These are phyloP conservation scores for Eospalax fontanierii DNA, from an alignment of 2,797 vertebrate species.

Conservation along the genomic window DNA sequence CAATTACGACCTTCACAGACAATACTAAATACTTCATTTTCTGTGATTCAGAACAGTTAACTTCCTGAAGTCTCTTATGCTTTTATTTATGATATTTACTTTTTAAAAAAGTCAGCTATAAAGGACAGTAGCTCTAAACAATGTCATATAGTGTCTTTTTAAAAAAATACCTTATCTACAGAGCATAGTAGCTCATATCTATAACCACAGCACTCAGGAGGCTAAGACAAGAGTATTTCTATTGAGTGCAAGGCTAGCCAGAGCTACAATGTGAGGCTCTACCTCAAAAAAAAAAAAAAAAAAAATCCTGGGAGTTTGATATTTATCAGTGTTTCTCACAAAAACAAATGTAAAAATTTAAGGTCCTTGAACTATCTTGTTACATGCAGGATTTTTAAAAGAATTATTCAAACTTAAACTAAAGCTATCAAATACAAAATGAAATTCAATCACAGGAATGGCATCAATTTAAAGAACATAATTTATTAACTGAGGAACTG, in stretches of 20 bases:
- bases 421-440: conserved; percentile 69
- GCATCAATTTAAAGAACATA: conserved; percentile 43
- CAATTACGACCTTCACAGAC: neutral
- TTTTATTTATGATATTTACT: conserved; percentile 15
- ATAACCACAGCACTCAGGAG: neutral
- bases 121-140: neutral
- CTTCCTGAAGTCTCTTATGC: conserved; percentile 31
- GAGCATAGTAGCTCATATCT: no score
- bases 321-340: conserved; percentile 60
- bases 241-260: neutral
- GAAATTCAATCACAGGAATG: conserved; percentile 33
- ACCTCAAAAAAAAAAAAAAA: neutral
- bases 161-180: neutral
- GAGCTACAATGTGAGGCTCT: neutral
- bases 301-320: conserved; percentile 25
- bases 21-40: conserved; percentile 2
- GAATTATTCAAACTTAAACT: conserved; percentile 60
- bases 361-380: neutral
- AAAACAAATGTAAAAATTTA: conserved; percentile 67
- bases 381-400: conserved; percentile 18
- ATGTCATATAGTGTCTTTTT: neutral
- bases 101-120: neutral
- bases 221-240: neutral
- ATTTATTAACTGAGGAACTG: neutral
- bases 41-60: conserved; percentile 16